A percentile compares a stretch with the other conserved stretches of the same genome.
Conservation (phyloP, 2,113 vertebrate genomes). For the Camelus bactrianus region DNA sequence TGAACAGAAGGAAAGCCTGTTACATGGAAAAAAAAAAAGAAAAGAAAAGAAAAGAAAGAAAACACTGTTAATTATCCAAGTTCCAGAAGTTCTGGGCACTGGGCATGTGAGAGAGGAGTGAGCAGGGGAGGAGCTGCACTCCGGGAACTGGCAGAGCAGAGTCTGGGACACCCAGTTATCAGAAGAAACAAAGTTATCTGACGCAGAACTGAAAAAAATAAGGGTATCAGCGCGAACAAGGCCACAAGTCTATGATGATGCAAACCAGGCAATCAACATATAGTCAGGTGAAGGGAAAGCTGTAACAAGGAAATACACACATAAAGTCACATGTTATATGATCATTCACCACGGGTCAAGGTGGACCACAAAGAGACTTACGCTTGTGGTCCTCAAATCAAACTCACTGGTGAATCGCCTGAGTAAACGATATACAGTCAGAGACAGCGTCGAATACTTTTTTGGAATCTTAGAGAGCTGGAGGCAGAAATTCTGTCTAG, state of each 20-base stretch:
- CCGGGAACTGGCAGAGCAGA: neutral
- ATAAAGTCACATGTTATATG: neutral
- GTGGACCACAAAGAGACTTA: neutral
- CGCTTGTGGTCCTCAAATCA: neutral
- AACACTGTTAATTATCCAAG: neutral
- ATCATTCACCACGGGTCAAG: neutral
- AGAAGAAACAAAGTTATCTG: neutral
- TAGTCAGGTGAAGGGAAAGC: neutral
- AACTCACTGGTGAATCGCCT: neutral
- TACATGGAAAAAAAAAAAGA: neutral
- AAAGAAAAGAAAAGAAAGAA: neutral
- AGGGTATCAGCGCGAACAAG: neutral
- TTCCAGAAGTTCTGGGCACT: neutral
- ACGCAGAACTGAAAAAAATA: neutral
- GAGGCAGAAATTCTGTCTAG: conserved; percentile 1
- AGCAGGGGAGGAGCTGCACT: neutral
- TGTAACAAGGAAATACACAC: neutral
- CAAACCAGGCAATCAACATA: neutral
- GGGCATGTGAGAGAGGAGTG: neutral
- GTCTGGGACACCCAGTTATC: neutral
- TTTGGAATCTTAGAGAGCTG: neutral
- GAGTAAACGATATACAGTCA: neutral
- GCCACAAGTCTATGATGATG: neutral
- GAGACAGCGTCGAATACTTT: neutral
- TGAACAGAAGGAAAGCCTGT: conserved; percentile 10